phyloP scores from a whole-genome alignment of 2,113 vertebrate genomes.

The Excalfactoria chinensis region DNA sequence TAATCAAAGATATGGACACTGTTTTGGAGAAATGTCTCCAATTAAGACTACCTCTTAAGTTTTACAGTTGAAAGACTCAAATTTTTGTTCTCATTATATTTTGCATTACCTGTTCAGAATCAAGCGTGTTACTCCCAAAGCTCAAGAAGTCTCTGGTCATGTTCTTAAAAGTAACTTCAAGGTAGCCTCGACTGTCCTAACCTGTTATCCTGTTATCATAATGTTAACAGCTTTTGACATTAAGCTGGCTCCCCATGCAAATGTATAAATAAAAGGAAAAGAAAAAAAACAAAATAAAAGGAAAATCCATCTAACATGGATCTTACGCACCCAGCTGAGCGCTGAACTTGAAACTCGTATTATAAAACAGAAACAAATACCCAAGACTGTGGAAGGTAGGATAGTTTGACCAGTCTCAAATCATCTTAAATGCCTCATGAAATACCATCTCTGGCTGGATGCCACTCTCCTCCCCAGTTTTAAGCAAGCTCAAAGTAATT shows the following conservation, averaged over 20 bases:
- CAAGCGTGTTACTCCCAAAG: not conserved
- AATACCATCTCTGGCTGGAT: not conserved
- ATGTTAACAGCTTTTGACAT: accelerated
- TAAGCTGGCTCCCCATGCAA: not conserved
- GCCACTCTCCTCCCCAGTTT: not conserved
- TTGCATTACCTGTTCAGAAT: not conserved
- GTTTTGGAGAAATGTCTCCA: not conserved
- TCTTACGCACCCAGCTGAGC: not conserved
- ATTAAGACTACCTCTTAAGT: not conserved
- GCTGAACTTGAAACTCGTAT: not conserved
- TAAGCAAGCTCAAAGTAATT: not conserved
- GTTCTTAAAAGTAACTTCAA: not conserved
- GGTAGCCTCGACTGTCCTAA: not conserved
- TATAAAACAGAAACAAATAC: not conserved
- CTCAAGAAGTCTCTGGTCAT: not conserved
- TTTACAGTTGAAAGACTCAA: not conserved
- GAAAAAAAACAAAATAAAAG: no score
- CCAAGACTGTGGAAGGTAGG: not conserved
- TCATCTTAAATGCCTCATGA: not conserved
- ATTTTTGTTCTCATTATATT: not conserved
- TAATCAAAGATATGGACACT: not conserved
- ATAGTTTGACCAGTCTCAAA: not conserved
- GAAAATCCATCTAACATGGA: not conserved
- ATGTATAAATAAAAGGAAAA: no score
- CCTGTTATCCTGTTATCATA: not conserved